Evolutionary conservation across 2,888 invertebrate species (phyloP).

Genomic region (Andrena haemorrhoa): DNA sequence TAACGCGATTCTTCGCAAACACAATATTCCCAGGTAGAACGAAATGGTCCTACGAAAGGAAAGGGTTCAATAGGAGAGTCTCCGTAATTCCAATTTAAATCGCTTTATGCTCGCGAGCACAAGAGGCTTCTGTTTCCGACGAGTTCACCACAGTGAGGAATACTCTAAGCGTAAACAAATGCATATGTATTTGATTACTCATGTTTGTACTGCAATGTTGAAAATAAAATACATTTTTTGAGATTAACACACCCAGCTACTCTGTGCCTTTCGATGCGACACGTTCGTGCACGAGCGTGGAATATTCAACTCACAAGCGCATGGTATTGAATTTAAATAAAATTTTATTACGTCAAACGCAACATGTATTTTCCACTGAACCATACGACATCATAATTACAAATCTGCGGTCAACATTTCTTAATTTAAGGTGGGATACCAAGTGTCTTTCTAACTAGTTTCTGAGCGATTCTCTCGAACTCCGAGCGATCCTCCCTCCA

Average conservation of each 20-base stretch:
- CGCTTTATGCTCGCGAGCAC: constrained; percentile 45
- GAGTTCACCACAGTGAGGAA: constrained; percentile 60
- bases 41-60: constrained; percentile 19
- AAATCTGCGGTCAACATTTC: constrained; percentile 11
- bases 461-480: constrained; percentile 96
- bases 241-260: constrained; percentile 43
- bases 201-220: constrained; percentile 80
- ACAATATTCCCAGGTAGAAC: not conserved
- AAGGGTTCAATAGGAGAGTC: constrained; percentile 6
- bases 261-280: not conserved
- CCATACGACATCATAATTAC: constrained; percentile 35
- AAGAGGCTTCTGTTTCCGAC: constrained; percentile 53
- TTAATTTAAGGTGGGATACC: constrained; percentile 87
- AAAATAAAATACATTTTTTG: constrained; percentile 80
- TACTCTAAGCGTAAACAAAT: constrained; percentile 76
- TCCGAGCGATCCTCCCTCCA: constrained; percentile 98
- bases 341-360: constrained; percentile 50
- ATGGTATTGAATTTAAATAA: constrained; percentile 38
- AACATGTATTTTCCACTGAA: constrained; percentile 26
- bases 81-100: constrained; percentile 25
- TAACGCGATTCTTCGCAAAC: constrained; percentile 16
- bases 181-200: constrained; percentile 78
- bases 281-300: not conserved
- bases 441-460: constrained; percentile 95
- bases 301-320: constrained; percentile 1